A percentile compares a stretch with the other conserved stretches of the same genome.
Conservation (phyloP, 2,888 invertebrate genomes). For the Temnothorax unifasciatus region DNA sequence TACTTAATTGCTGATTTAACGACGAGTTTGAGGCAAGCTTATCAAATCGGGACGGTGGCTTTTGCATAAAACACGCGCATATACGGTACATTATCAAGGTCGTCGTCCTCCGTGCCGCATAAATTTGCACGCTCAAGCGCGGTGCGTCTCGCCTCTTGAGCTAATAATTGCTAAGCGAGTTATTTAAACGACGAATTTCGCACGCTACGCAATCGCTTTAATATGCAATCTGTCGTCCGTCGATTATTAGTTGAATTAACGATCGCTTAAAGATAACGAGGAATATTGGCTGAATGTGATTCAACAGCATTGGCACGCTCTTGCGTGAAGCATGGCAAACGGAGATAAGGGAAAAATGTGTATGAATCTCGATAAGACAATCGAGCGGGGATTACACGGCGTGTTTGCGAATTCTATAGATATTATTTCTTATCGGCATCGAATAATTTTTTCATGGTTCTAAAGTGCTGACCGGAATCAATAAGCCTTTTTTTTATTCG, state of each 20-base stretch:
- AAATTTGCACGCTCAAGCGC: conserved; percentile 24
- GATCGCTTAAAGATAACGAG: not conserved
- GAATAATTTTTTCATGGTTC: not conserved
- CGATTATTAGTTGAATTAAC: conserved; percentile 25
- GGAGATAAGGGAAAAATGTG: conserved; percentile 2
- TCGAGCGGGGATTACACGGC: not conserved
- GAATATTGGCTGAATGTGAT: not conserved
- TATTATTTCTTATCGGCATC: conserved; percentile 10
- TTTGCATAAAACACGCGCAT: conserved; percentile 4
- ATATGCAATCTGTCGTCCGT: not conserved
- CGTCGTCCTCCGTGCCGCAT: not conserved
- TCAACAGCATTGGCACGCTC: not conserved
- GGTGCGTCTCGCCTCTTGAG: not conserved
- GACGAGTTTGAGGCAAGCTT: not conserved
- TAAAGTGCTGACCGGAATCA: not conserved
- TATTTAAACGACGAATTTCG: conserved; percentile 5
- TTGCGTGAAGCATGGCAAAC: not conserved
- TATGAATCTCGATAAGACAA: conserved; percentile 32
- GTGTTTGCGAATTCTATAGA: not conserved
- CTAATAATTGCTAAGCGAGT: conserved; percentile 19
- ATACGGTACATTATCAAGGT: not conserved
- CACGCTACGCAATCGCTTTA: not conserved
- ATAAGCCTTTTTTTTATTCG: not conserved
- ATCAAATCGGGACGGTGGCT: conserved; percentile 8
- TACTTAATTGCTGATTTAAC: conserved; percentile 17